These are phyloP conservation scores for Channallabes apus DNA, from an alignment of 2,797 vertebrate genomes.

Conservation along the genomic window DNA sequence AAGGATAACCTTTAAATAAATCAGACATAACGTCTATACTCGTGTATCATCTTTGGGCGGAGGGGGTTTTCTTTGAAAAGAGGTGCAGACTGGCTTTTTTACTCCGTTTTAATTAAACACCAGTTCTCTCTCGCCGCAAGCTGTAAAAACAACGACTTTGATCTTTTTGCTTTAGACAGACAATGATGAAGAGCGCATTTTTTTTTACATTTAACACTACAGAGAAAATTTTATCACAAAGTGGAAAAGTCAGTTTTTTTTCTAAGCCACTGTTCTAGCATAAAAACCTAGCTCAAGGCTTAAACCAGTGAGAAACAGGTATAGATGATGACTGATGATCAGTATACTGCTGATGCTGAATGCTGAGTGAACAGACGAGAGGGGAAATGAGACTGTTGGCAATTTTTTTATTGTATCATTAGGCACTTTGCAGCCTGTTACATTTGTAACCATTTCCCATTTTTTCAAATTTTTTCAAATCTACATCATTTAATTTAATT, in stretches of 20 bases:
- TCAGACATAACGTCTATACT: constrained; percentile 51
- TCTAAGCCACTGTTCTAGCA: constrained; percentile 10
- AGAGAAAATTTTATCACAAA: constrained; percentile 2
- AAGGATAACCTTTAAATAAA: constrained; percentile 38
- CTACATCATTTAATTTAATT: too few relatives aligned
- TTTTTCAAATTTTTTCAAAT: too few relatives aligned
- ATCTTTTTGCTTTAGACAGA: constrained; percentile 53
- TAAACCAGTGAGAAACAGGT: too few relatives aligned
- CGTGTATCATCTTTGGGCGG: constrained; percentile 46
- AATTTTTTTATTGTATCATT: too few relatives aligned
- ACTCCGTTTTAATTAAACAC: constrained; percentile 47
- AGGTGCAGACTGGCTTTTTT: constrained; percentile 34
- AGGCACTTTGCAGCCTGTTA: too few relatives aligned
- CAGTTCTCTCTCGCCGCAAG: constrained; percentile 44
- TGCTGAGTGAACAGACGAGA: too few relatives aligned
- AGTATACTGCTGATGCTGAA: too few relatives aligned
- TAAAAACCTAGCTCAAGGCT: too few relatives aligned
- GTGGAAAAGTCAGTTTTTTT: constrained; percentile 15
- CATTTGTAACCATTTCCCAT: too few relatives aligned
- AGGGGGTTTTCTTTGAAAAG: constrained; percentile 47
- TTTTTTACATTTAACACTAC: constrained; percentile 25
- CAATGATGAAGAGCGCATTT: constrained; percentile 47
- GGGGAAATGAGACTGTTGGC: too few relatives aligned
- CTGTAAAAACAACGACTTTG: constrained; percentile 62
- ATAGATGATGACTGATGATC: too few relatives aligned